Conservation (phyloP, 1,140 invertebrate species). For the Plectrocnemia conspersa region DNA sequence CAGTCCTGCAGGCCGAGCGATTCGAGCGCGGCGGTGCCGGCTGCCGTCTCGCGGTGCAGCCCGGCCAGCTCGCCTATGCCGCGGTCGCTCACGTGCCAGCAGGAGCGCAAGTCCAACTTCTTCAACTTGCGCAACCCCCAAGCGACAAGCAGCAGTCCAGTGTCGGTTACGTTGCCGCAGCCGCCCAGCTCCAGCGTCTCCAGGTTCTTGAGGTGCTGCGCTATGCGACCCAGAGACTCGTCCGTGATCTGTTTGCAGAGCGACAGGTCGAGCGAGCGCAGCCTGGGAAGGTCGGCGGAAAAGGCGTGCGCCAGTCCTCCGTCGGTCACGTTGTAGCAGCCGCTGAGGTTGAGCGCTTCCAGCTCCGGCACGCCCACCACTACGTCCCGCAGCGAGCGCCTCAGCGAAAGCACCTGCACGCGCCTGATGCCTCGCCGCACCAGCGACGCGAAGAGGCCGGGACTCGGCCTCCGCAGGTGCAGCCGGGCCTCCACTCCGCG, state of each 20-base stretch:
- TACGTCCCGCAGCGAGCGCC: conserved; percentile 79
- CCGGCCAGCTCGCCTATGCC: conserved; percentile 85
- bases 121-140: conserved; percentile 81
- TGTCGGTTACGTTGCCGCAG: conserved; percentile 85
- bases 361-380: conserved; percentile 80
- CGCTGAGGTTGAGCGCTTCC: conserved; percentile 83
- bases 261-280: conserved; percentile 80
- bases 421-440: conserved; percentile 81
- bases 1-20: conserved; percentile 89
- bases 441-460: conserved; percentile 78
- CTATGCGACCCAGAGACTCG: conserved; percentile 74
- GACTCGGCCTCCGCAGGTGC: conserved; percentile 77
- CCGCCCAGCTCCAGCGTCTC: conserved; percentile 85
- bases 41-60: conserved; percentile 58
- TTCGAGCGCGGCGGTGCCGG: conserved; percentile 71
- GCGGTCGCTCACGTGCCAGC: conserved; percentile 84
- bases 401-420: conserved; percentile 83
- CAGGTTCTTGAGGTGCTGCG: conserved; percentile 80
- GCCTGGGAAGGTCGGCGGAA: conserved; percentile 62
- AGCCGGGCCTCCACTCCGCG: conserved; percentile 85
- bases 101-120: conserved; percentile 81
- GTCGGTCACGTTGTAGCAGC: conserved; percentile 88
- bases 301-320: conserved; percentile 77
- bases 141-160: conserved; percentile 76
- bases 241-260: conserved; percentile 94